Conservation (phyloP, 2,797 vertebrate species). For the Erpetoichthys calabaricus region DNA sequence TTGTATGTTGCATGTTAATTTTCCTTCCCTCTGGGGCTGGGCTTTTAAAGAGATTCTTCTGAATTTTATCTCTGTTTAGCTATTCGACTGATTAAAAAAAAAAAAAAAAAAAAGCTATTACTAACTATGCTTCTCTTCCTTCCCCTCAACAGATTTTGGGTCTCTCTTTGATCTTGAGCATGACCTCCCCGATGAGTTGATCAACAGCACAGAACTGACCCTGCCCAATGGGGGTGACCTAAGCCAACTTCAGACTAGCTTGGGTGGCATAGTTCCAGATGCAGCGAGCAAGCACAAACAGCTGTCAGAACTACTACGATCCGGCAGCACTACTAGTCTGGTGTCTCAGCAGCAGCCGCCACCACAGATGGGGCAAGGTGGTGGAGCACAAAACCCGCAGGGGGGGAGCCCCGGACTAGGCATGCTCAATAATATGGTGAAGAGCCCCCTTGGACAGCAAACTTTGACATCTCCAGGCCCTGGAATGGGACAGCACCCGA, state of each 20-base stretch:
- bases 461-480: constrained; percentile 62
- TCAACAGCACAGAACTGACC: constrained; percentile 80
- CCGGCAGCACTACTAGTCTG: constrained; percentile 57
- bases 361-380: constrained; percentile 36
- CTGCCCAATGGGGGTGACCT: constrained; percentile 78
- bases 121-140: no score
- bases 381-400: constrained; percentile 36
- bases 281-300: constrained; percentile 96
- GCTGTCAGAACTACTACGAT: constrained; percentile 81
- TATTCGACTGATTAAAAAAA: no score
- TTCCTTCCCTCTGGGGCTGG: no score
- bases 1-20: no score
- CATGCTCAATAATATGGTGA: constrained; percentile 72
- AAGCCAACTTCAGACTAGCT: constrained; percentile 73
- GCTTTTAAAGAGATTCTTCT: no score
- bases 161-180: constrained; percentile 93
- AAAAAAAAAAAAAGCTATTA: no score
- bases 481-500: constrained; percentile 38
- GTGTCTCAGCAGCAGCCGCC: constrained; percentile 62
- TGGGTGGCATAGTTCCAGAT: constrained; percentile 61
- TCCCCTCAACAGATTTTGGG: constrained; percentile 67
- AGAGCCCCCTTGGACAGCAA: constrained; percentile 59
- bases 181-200: constrained; percentile 93
- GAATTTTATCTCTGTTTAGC: no score
- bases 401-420: constrained; percentile 54